Evolutionary conservation across 2,797 vertebrate genomes (phyloP), one percentile per base, ranked within the genome.

Genomic region (Darevskia mixta): DNA sequence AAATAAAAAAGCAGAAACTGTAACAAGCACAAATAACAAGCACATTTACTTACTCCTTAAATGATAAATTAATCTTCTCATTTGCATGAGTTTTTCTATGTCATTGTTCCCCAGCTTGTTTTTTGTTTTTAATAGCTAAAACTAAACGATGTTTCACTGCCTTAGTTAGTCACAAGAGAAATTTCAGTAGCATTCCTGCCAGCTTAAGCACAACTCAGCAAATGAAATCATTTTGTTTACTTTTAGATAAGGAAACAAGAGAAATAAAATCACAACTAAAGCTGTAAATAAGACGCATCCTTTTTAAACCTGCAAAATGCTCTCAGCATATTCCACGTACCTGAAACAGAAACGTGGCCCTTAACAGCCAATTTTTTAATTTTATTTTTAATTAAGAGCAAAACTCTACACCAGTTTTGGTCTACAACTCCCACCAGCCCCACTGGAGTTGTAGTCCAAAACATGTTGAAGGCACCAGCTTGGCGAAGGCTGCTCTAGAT

Each of bases 1-100:
- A 97, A 85, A 85, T 92, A 88, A n/a, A 10, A 72, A 45, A 80
- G 17, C 3, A 49, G 32, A n/a, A 85, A 67, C 32, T 10, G 25
- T n/a, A 49, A 61, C 2, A 27, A 45, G 61, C 29, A 5, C 90
- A 86, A 90, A 69, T 41, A 82, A 25, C 25, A 92, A 79, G 49
- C 18, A 58, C 4, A 18, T 64, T 29, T 69, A n/a, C 32, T 64
- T 64, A 18, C 61, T 6, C 20, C 61, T 64, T 20, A 38, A 73
- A 35, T 8, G 20, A 38, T 35, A 73, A 73, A 17, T 18, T 73
- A n/a, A 73, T 35, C 35, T 73, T 73, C 32, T 38, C 35, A 38
- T 18, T 18, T 73, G 32, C 7, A 35, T 32, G 71, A 64, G 20
- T 64, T 64, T 61, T 64, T 64, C 17, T 64, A 4, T 72, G 35